Evolutionary conservation across 2,113 vertebrate genomes (phyloP).

Genomic region (Hippocampus comes): DNA sequence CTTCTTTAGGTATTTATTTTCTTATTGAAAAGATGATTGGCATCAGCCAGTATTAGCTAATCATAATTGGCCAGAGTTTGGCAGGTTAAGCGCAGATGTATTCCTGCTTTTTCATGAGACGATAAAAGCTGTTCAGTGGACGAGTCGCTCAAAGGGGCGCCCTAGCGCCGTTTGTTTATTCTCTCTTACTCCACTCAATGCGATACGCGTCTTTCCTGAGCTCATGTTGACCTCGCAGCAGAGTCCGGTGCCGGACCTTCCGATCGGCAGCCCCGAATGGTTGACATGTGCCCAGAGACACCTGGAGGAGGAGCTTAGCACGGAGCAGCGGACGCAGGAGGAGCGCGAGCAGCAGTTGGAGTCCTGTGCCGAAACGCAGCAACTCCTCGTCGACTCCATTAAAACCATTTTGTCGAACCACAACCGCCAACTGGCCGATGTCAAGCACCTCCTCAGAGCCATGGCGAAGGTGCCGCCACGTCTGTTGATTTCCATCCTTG

Average conservation of each 20-base stretch:
- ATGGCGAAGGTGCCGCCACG: conserved; percentile 88
- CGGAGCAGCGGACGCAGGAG: conserved; percentile 80
- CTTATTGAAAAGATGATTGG: neutral
- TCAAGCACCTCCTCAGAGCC: conserved; percentile 93
- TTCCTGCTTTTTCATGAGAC: no score
- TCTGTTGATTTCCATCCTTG: no score
- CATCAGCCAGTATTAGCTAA: neutral
- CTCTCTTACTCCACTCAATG: no score
- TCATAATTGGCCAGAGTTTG: no score
- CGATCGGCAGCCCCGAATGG: conserved; percentile 93
- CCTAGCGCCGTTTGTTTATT: no score
- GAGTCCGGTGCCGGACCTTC: conserved; percentile 82
- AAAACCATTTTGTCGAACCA: conserved; percentile 91
- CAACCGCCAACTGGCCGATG: conserved; percentile 92
- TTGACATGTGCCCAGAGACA: conserved; percentile 87
- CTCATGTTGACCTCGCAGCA: conserved; percentile 36
- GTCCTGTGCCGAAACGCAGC: conserved; percentile 85
- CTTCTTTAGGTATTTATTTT: neutral
- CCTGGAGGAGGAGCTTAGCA: conserved; percentile 85
- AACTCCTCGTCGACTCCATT: conserved; percentile 91
- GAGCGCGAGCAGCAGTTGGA: conserved; percentile 93
- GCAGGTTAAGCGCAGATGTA: no score
- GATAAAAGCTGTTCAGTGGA: no score
- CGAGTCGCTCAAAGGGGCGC: no score
- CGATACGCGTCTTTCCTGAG: no score